Conservation (phyloP, 2,113 vertebrate species). For the Actenoides lindsayi region DNA sequence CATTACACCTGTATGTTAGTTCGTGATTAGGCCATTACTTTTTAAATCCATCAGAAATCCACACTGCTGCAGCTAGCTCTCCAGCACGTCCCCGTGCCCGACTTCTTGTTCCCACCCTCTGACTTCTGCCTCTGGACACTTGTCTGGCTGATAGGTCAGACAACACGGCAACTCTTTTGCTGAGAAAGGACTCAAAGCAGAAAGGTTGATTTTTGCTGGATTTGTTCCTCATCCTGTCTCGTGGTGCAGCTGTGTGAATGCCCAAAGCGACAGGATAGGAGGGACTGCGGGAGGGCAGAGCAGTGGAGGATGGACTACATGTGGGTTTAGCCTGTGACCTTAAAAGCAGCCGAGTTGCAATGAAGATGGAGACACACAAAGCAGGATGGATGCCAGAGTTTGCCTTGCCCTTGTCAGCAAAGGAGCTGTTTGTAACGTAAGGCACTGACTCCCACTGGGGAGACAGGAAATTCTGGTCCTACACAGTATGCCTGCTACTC, state of each 20-base stretch:
- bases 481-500: rapidly evolving
- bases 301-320: neutral
- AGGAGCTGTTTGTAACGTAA: neutral
- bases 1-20: neutral
- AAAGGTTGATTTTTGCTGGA: neutral
- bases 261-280: neutral
- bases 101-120: neutral
- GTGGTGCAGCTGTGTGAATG: neutral
- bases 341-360: neutral
- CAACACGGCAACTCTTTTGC: neutral
- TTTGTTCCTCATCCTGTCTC: neutral
- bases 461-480: neutral
- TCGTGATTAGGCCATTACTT: neutral
- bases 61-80: neutral
- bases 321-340: neutral
- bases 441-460: neutral
- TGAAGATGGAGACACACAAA: rapidly evolving
- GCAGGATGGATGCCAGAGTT: neutral
- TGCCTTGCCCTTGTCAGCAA: neutral
- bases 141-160: neutral
- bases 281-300: neutral
- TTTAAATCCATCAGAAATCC: neutral
- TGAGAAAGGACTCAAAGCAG: neutral
- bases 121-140: neutral
- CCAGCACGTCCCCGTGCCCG: neutral